Base-by-base conservation (phyloP, 2,888 invertebrate species). In the Macrophya alboannulata region DNA sequence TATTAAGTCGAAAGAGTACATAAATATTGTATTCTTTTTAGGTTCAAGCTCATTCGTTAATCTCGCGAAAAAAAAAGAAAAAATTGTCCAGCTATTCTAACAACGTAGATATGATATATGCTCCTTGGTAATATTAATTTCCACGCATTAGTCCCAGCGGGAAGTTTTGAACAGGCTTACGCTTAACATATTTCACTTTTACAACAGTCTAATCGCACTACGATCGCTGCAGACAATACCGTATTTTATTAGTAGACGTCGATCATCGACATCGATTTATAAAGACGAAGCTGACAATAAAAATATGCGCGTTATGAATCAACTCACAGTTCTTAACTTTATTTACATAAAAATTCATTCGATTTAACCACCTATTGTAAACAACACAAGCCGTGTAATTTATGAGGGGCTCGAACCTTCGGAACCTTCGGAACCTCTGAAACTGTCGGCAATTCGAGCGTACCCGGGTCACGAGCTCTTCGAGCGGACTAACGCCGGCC, bases 261-360 rank as follows among this genome's bases (percentile, higher is more conserved):
- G 81, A 59, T 62, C 81, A 81, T 59, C 62, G 62, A 62, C 62
- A 62, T 59, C 43, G 62, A 81, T 62, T 81, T 62, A 81, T 81
- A 81, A 77, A 77, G 25, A 51, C 59, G 62, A 40, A 59, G 62
- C 59, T 81, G 81, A 62, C 59, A 62, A 62, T 81, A 25, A 81
- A 43, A 81, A 81, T 81, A 43, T 43, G n/a, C 62, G 15, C 59
- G 40, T 62, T 43, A 81, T 81, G 81, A 81, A 81, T 81, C 62
- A 81, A 62, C 59, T 25, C 62, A 62, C n/a, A 81, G 62, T 81
- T 81, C 40, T 81, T 86, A 88, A 89, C 91, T 91, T 89, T 90
- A 91, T 91, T 90, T 91, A 89, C 90, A 92, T 92, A 90, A 90
- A 92, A 91, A 91, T 91, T 90, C 90, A 91, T 91, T 89, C 90